A percentile compares a stretch with the other conserved stretches of the same genome.
phyloP scores from a whole-genome alignment of 92 coral and sea anemone genomes.

The Phenganax subtilis region DNA sequence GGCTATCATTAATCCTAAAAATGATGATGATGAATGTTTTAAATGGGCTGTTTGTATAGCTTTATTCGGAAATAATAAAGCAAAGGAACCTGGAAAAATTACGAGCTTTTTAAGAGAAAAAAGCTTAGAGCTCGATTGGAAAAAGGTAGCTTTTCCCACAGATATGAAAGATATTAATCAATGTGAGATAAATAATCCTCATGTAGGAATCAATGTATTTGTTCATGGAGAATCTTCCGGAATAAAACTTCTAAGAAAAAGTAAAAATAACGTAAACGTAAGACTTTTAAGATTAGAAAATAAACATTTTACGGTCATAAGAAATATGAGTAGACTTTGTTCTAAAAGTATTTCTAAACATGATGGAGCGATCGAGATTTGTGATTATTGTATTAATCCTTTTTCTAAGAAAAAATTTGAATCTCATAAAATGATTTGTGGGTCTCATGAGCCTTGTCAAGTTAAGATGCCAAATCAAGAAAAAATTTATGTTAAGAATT shows the following conservation, averaged over 20 bases:
- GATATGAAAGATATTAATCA: neutral
- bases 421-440: neutral
- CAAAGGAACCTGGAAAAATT: constrained; percentile 2
- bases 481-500: constrained; percentile 20
- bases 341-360: neutral
- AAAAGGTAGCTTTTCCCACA: too few relatives aligned
- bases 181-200: constrained; percentile 39
- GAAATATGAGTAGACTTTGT: constrained; percentile 7
- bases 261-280: too few relatives aligned
- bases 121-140: too few relatives aligned
- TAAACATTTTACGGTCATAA: too few relatives aligned
- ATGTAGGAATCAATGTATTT: constrained; percentile 41
- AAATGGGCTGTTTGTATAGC: too few relatives aligned
- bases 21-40: too few relatives aligned
- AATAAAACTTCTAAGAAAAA: too few relatives aligned
- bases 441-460: neutral
- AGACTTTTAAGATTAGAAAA: too few relatives aligned
- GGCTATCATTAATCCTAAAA: too few relatives aligned
- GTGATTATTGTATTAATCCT: neutral
- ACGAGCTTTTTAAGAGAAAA: too few relatives aligned
- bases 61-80: too few relatives aligned
- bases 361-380: neutral
- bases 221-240: neutral
- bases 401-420: neutral
- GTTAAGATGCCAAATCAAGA: neutral